Evolutionary conservation across 2,113 vertebrate species (phyloP).

Genomic region (Sebastes schlegelii): DNA sequence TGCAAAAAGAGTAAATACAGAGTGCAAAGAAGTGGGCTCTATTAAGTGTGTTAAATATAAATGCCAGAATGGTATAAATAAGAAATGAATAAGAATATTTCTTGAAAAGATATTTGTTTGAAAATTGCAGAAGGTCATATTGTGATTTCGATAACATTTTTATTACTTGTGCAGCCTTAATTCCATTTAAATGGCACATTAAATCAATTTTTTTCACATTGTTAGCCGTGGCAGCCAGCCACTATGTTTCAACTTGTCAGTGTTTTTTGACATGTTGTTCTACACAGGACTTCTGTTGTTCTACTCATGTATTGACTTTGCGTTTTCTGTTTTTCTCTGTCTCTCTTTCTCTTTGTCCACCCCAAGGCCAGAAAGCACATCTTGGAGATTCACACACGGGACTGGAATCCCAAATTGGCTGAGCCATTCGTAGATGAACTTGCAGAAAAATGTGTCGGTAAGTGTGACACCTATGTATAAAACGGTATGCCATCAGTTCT

Average conservation of each 20-base stretch:
- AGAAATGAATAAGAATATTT: too few species aligned
- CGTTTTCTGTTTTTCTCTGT: slow-evolving; percentile 10
- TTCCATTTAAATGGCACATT: background rate
- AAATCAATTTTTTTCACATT: background rate
- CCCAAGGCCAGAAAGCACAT: slow-evolving; percentile 98
- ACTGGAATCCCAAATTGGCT: slow-evolving; percentile 96
- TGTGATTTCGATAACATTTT: too few species aligned
- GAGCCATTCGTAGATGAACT: slow-evolving; percentile 95
- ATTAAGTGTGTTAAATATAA: too few species aligned
- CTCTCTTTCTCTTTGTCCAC: background rate
- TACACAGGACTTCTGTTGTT: background rate
- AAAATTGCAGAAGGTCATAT: too few species aligned
- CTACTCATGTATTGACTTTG: background rate
- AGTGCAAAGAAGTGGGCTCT: too few species aligned
- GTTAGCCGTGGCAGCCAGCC: background rate
- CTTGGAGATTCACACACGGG: slow-evolving; percentile 97
- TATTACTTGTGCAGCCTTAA: too few species aligned
- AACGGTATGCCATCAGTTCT: background rate
- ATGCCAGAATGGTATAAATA: too few species aligned
- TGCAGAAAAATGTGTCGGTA: slow-evolving; percentile 99
- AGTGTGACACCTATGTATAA: slow-evolving; percentile 63
- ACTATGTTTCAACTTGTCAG: background rate
- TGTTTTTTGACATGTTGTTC: background rate
- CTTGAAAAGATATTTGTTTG: too few species aligned
- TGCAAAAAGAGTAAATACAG: too few species aligned